A percentile compares a stretch with the other conserved stretches of the same genome.
These are phyloP conservation scores for Apeltes quadracus DNA, from an alignment of 2,113 vertebrate species.

Conservation along the genomic window DNA sequence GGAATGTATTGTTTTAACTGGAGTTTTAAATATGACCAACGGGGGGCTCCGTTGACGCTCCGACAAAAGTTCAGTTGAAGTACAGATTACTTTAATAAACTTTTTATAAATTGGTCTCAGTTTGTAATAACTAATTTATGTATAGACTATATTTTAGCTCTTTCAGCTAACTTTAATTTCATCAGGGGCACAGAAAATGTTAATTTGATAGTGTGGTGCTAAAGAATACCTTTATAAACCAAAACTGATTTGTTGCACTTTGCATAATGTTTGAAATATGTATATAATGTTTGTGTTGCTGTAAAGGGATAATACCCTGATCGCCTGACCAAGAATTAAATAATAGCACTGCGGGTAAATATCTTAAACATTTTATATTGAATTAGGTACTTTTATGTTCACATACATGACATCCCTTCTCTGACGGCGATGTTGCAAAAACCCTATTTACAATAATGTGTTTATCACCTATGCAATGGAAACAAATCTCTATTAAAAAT, in stretches of 20 bases:
- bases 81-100: conserved; percentile 12
- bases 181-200: background rate
- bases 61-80: conserved; percentile 6
- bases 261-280: conserved; percentile 10
- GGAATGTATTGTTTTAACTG: conserved; percentile 22
- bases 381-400: conserved; percentile 47
- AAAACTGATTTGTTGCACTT: conserved; percentile 44
- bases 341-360: conserved; percentile 3
- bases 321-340: conserved; percentile 24
- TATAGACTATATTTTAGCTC: background rate
- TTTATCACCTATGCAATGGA: background rate
- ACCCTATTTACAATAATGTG: background rate
- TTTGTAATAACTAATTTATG: conserved; percentile 20
- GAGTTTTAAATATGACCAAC: conserved; percentile 44
- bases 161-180: conserved; percentile 8
- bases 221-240: background rate
- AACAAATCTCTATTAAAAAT: background rate
- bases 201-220: conserved; percentile 23
- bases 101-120: background rate
- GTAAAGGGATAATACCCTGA: conserved; percentile 1
- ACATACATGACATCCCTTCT: background rate
- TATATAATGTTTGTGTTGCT: conserved; percentile 6
- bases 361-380: conserved; percentile 3
- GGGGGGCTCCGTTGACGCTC: conserved; percentile 55
- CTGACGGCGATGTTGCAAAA: background rate